phyloP scores from a whole-genome alignment of 2,113 vertebrate genomes.

The Procavia capensis region DNA sequence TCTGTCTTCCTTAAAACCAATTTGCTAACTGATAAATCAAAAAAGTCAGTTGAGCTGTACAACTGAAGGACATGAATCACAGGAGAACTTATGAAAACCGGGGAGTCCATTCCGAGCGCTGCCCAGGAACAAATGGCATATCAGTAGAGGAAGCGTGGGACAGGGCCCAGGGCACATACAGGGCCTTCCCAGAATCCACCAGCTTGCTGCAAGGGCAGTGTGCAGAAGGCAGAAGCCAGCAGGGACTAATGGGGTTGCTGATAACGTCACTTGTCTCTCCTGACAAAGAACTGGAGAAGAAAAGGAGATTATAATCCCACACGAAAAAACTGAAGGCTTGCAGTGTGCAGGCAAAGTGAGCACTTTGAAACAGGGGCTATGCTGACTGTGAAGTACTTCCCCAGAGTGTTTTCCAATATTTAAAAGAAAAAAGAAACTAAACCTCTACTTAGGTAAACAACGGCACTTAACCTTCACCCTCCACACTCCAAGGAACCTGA shows the following conservation, averaged over 20 bases:
- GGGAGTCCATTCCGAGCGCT: not conserved
- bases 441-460: not conserved
- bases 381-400: not conserved
- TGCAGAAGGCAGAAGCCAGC: not conserved
- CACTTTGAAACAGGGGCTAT: not conserved
- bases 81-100: not conserved
- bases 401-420: not conserved
- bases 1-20: not conserved
- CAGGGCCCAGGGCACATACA: too few relatives aligned
- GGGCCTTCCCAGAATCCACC: not conserved
- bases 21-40: not conserved
- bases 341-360: not conserved
- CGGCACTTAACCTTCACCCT: not conserved
- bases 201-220: fast-evolving
- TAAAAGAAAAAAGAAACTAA: not conserved
- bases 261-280: not conserved
- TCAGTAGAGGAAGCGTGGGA: fast-evolving
- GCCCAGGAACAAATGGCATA: not conserved
- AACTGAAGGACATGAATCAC: not conserved
- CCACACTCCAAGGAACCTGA: not conserved
- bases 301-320: not conserved
- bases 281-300: not conserved
- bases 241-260: fast-evolving
- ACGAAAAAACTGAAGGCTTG: not conserved
- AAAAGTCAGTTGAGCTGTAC: not conserved